Evolutionary conservation across 2,113 vertebrate genomes (phyloP), one percentile per base, ranked within the genome.

Genomic region (Ellobius talpinus): DNA sequence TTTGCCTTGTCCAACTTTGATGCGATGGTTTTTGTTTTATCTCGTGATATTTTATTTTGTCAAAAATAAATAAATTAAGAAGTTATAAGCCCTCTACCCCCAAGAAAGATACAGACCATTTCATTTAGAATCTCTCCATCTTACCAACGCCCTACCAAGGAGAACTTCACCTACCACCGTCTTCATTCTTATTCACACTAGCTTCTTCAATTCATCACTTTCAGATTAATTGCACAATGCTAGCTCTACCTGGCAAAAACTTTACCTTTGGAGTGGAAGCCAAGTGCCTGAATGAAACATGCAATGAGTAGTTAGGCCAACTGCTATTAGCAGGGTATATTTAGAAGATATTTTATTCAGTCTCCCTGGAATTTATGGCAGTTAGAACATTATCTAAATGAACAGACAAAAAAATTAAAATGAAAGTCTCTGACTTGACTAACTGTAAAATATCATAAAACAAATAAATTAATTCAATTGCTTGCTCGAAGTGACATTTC

Each of bases 391-490:
- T 96, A 97, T 95, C 96, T 97, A 94, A 96, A 97, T 91, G 97
- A 97, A 90, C 92, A 96, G 96, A 63, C 0, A 10, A 89, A 94
- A 95, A 90, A 95, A 95, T 58, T 74, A 76, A 94, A 96, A 81
- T 65, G 73, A 66, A 94, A 96, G 45, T 82, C 93, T 82, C 81
- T 94, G 86, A 91, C 82, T 95, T 52, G 92, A 91, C 88, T 89
- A 61, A 97, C 89, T 93, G 29, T 93, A 96, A 97, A 97, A 95
- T 89, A 92, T 65, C 92, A 96, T 97, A 97, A 98, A 97, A 93
- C 96, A 97, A 96, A 97, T 97, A 97, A 95, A 96, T 97, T 95
- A 96, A 96, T 97, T 97, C 96, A 81, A 86, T 74, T 74, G 94
- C 89, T 50, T 82, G 89, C 89, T 96, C 86, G 86, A 13, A 92